Percentiles rank a stretch among this genome's conserved stretches.
Evolutionary conservation across 2,888 invertebrate species (phyloP).

Genomic region (Microplitis manilae): DNA sequence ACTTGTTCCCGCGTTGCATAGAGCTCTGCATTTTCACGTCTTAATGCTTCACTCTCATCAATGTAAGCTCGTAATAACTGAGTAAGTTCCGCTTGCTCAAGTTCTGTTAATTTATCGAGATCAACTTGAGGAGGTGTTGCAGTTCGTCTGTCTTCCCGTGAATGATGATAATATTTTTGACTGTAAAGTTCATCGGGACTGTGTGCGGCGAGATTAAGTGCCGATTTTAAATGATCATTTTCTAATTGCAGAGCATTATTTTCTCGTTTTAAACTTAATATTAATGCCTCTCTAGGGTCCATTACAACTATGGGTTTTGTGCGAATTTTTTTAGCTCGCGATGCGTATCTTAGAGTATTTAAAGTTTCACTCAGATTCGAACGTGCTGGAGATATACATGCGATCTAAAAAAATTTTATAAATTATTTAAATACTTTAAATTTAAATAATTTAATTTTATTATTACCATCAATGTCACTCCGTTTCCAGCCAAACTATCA

Average conservation of each 20-base stretch:
- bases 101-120: conserved; percentile 81
- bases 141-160: conserved; percentile 65
- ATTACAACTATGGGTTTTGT: conserved; percentile 95
- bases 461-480: conserved; percentile 92
- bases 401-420: conserved; percentile 78
- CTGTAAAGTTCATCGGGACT: conserved; percentile 57
- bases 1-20: conserved; percentile 85
- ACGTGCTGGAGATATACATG: conserved; percentile 92
- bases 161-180: conserved; percentile 43
- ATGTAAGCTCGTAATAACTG: conserved; percentile 90
- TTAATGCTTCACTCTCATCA: conserved; percentile 83
- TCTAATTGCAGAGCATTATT: conserved; percentile 88
- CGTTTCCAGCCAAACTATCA: conserved; percentile 94
- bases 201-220: conserved; percentile 78
- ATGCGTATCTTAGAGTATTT: conserved; percentile 93
- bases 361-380: conserved; percentile 90
- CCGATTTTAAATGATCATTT: conserved; percentile 88
- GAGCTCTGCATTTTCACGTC: conserved; percentile 89
- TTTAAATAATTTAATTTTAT: conserved; percentile 2
- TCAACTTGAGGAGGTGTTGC: conserved; percentile 78
- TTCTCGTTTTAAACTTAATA: conserved; percentile 90
- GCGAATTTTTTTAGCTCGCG: conserved; percentile 92
- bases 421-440: background rate
- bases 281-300: conserved; percentile 94
- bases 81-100: conserved; percentile 85